Base-by-base conservation (phyloP, 1,140 invertebrate genomes). In the Yoshiicerus persimilis region DNA sequence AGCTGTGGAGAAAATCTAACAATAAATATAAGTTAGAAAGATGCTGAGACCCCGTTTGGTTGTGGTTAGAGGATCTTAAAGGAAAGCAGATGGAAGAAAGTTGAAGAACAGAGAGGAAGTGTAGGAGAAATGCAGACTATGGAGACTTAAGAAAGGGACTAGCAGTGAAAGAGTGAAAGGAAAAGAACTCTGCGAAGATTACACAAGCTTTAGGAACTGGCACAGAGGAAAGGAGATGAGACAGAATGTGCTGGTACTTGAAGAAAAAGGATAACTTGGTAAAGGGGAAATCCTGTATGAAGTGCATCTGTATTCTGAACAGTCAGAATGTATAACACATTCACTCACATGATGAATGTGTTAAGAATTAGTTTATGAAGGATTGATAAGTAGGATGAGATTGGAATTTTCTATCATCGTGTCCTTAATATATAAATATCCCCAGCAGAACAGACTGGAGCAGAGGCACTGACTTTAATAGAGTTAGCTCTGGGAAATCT, bases 361-460 rank as follows among this genome's bases (percentile, higher is more conserved):
- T 39, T 16, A 6, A 2, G 66, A 87, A 87, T 87, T 66, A 87
- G 86, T 75, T 77, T 75, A 87, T 87, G 86, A 87, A 87, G 86
- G 86, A 87, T 87, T 70, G 86, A 87, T 87, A 56, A 56, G 47
- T 56, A 41, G 36, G 64, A 47, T 84, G 83, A 56, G 83, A 84
- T 84, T 84, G 83, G 39, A 41, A 47, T 47, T 84, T 47, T 84
- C 83, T 30, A 84, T 84, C 41, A 84, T 62, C 41, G 56, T 80
- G 62, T n/a, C n/a, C n/a, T n/a, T n/a, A n/a, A n/a, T n/a, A n/a
- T n/a, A n/a, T n/a, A n/a, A n/a, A n/a, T n/a, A n/a, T n/a, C 47
- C 47, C 47, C 16, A n/a, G n/a, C 47, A 56, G 16, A 56, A 56
- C 16, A n/a, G 47, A n/a, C 16, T 56, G 20, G 47, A 16, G 13